Evolutionary conservation across 2,113 vertebrate species (phyloP).

Genomic region (Dromas ardeola): DNA sequence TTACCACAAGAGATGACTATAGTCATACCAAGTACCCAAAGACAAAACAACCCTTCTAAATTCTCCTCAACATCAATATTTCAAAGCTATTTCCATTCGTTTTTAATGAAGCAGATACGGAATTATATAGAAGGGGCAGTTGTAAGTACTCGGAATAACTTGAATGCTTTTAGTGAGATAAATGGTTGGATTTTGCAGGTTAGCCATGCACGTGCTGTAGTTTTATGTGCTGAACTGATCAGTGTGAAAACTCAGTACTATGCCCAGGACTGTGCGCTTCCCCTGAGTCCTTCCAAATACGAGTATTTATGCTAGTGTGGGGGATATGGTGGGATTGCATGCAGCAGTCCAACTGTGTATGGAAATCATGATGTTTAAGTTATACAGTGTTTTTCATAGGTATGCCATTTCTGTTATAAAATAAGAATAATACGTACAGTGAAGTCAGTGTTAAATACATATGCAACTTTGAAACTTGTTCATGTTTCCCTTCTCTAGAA

Average conservation of each 20-base stretch:
- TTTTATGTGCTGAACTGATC: background rate
- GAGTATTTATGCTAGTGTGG: background rate
- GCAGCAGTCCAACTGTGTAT: background rate
- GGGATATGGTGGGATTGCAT: background rate
- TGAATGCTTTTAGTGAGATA: background rate
- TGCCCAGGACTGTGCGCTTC: background rate
- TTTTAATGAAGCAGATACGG: background rate
- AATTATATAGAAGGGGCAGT: background rate
- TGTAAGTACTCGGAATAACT: background rate
- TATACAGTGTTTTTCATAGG: background rate
- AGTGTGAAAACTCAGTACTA: background rate
- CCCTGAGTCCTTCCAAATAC: background rate
- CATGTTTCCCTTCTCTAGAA: background rate
- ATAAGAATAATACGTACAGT: accelerated
- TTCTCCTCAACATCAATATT: background rate
- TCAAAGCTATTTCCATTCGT: background rate
- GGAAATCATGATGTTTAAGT: background rate
- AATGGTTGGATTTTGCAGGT: background rate
- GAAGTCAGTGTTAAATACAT: background rate
- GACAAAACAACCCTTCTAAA: background rate
- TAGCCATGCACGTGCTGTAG: background rate
- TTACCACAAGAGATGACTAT: background rate
- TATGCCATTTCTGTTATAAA: background rate
- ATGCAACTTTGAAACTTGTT: background rate
- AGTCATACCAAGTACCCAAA: background rate